Evolutionary conservation across 2,113 vertebrate genomes (phyloP), one percentile per base, ranked within the genome.

Genomic region (Eubucco bourcierii): DNA sequence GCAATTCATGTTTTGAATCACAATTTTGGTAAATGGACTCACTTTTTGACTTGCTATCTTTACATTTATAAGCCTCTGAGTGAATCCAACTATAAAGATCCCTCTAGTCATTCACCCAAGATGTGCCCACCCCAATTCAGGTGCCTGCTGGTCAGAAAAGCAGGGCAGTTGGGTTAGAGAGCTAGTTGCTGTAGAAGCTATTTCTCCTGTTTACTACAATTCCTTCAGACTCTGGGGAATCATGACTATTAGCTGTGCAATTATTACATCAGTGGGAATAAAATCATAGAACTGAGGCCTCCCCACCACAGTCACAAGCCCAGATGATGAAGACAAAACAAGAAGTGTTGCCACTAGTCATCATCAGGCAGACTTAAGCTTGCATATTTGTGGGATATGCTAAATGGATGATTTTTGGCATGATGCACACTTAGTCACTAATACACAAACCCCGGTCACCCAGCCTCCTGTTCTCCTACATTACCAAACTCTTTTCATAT

Each of bases 401-500:
- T 8, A 75, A 94, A 68, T 59, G 9, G 78, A 27, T 91, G 89
- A 96, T 85, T 91, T 91, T 88, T 83, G 65, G 64, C 0, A 3
- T 91, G 79, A 85, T 70, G 58, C 79, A 77, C 5, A 12, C 44
- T 95, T 83, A 92, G 91, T 94, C 87, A 93, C 50, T 60, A 80
- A 78, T 44, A 56, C 24, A 61, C n/a, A 80, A 91, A 93, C 11
- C 4, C 24, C 39, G 79, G 73, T 68, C 75, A 75, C 56, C 29
- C 94, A 94, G 72, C 75, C 81, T 52, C 61, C 78, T 87, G 44
- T 91, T 80, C 79, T 95, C 87, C 84, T 66, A 80, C 58, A 29
- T 71, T 74, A 25, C 61, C 82, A 80, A 27, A 58, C 53, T 90
- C 65, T 50, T 88, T 79, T 71, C 52, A 7, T 63, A 66, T 50